Evolutionary conservation across 2,797 vertebrate species (phyloP), one percentile per base, ranked within the genome.

Genomic region (Caiman crocodilus): DNA sequence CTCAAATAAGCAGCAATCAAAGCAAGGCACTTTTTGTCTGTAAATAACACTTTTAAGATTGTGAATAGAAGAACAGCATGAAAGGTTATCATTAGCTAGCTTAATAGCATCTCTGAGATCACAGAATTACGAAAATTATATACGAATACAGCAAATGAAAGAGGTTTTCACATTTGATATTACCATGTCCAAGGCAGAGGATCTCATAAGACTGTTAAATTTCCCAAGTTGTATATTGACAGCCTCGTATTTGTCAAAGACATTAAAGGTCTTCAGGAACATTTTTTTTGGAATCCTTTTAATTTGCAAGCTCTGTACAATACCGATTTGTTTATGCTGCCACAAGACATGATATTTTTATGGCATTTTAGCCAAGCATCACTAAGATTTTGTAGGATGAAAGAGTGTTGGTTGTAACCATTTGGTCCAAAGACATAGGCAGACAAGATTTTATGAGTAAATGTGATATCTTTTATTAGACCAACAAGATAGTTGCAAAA

Each of bases 1-100:
- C n/a, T 95, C 83, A 81, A 79, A 79, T 26, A 89, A 84, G 82
- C 92, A 94, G 87, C 89, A 94, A 85, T 76, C 85, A 90, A 94
- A 95, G 95, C 90, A 82, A 92, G 84, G 83, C 79, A 80, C 67
- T 76, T 82, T 69, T 80, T 79, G 71, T 13, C 78, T 84, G 74
- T 61, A 95, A 96, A 96, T 81, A 96, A 92, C 18, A n/a, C 82
- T 67, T 16, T 11, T 57, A 78, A 84, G 79, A 71, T 91, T 94
- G 82, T 88, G 85, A 76, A 57, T 73, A 79, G 89, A 71, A 91
- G 91, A 78, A 60, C 18, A 94, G 84, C 89, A 58, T 1, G 28
- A 91, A 92, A 95, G 85, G 91, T 94, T 94, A 86, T 93, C 92
- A 73, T 95, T 80, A 89, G 87, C 73, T 63, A 50, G 20, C 67